These are phyloP conservation scores for Orthosia incerta DNA, from an alignment of 2,888 invertebrate species.

Conservation along the genomic window DNA sequence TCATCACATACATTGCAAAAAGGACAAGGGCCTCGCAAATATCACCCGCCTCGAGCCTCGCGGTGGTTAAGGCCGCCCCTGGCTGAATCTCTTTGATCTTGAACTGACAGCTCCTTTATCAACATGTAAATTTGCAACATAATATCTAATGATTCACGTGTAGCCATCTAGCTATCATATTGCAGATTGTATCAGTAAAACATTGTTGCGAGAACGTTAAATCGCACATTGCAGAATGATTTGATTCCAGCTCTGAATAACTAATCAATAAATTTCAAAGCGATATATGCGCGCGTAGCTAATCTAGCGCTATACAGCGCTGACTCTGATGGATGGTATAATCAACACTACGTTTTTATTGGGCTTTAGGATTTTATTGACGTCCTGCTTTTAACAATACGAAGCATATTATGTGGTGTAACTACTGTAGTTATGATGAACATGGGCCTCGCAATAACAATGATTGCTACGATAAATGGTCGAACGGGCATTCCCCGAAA, in stretches of 20 bases:
- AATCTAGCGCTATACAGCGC: slow-evolving; percentile 32
- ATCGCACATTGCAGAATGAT: slow-evolving; percentile 28
- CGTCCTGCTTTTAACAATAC: slow-evolving; percentile 34
- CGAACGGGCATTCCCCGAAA: not conserved
- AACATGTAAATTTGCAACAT: slow-evolving; percentile 7
- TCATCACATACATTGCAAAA: no score
- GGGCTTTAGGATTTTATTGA: slow-evolving; percentile 46
- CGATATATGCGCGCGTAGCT: slow-evolving; percentile 40
- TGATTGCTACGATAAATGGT: not conserved
- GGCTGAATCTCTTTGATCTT: slow-evolving; percentile 19
- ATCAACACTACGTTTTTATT: slow-evolving; percentile 47
- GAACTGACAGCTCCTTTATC: slow-evolving; percentile 12
- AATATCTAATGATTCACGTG: slow-evolving; percentile 18
- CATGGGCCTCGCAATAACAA: not conserved
- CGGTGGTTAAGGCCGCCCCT: no score
- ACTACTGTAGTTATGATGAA: not conserved
- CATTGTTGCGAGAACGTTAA: slow-evolving; percentile 22
- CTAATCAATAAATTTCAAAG: slow-evolving; percentile 58
- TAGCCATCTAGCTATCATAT: not conserved
- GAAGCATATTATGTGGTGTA: not conserved
- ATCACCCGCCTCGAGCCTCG: no score
- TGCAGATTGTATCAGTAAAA: slow-evolving; percentile 17
- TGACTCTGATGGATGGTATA: slow-evolving; percentile 26
- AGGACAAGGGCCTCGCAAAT: no score
- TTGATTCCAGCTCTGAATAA: slow-evolving; percentile 43